Evolutionary conservation across 2,888 invertebrate genomes (phyloP), one percentile per base, ranked within the genome.

Genomic region (Nomada fabriciana): DNA sequence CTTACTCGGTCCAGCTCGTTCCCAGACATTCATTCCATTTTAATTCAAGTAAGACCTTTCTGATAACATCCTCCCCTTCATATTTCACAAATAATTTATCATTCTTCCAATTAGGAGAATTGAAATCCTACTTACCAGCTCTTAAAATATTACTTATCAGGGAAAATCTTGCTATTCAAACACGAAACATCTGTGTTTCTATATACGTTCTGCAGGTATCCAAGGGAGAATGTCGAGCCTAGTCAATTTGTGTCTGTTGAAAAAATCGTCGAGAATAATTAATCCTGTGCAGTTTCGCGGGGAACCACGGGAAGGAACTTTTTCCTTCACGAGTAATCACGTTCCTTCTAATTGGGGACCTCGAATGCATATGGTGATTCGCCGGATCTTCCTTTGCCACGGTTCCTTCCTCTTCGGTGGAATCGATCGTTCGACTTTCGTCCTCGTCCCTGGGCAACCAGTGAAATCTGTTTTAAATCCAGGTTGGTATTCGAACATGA

Each of bases 311-410:
- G 10, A 60, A 57, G 64, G 53, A 73, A 74, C 23, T 70, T 74
- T 47, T 65, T 57, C 55, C 61, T 63, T 79, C 80, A 61, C 60
- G 70, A 47, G 70, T 70, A 79, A 82, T 82, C 70, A 55, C 47
- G 59, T 36, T 11, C 47, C 25, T 15, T 23, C 18, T 79, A 74
- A 82, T 82, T 67, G 81, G 63, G 59, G 70, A 61, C 13, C 18
- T 67, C 52, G 70, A 63, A 67, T 67, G 80, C 80, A 70, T 82
- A 82, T 70, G 81, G 80, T 80, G 70, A 80, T 81, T 75, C 25
- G 57, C 72, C 55, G 61, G 72, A 72, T 61, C 59, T 55, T 55
- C 60, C 52, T 75, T 36, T 11, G 55, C 36, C 25, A 43, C 36
- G 47, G 25, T 20, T 53, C 52, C 52, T 47, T 52, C 20, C 50